Conservation (phyloP, 2,888 invertebrate species). For the Tuberolachnus salignus region DNA sequence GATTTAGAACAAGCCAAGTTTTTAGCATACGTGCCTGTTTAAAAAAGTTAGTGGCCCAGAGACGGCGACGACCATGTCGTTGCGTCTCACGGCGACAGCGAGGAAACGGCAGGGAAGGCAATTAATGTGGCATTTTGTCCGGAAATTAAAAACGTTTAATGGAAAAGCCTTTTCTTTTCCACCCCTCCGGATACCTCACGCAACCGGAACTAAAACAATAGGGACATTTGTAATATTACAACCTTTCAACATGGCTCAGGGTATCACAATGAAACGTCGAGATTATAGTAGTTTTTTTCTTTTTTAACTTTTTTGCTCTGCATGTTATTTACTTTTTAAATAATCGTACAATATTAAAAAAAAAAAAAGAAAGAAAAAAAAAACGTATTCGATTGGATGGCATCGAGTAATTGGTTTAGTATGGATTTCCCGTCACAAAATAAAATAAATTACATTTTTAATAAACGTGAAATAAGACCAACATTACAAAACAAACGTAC, state of each 20-base stretch:
- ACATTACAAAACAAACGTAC: too few species aligned
- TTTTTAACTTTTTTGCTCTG: background rate
- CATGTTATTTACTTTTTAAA: background rate
- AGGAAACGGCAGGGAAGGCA: background rate
- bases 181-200: constrained; percentile 19
- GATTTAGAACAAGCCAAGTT: constrained; percentile 39
- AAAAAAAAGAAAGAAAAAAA: too few species aligned
- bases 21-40: constrained; percentile 1
- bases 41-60: background rate
- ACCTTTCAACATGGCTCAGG: background rate
- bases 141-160: constrained; percentile 55
- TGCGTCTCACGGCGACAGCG: background rate
- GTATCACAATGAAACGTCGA: constrained; percentile 5
- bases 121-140: constrained; percentile 54
- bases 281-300: constrained; percentile 9
- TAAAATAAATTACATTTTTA: background rate
- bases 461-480: too few species aligned
- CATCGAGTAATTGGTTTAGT: background rate
- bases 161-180: constrained; percentile 44
- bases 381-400: background rate
- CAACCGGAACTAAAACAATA: constrained; percentile 32
- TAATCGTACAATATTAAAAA: background rate
- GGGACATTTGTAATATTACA: constrained; percentile 43
- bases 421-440: background rate
- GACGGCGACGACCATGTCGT: background rate